A percentile compares a stretch with the other conserved stretches of the same genome.
phyloP scores from a whole-genome alignment of 2,113 vertebrate species.

The Chloropsis hardwickii region DNA sequence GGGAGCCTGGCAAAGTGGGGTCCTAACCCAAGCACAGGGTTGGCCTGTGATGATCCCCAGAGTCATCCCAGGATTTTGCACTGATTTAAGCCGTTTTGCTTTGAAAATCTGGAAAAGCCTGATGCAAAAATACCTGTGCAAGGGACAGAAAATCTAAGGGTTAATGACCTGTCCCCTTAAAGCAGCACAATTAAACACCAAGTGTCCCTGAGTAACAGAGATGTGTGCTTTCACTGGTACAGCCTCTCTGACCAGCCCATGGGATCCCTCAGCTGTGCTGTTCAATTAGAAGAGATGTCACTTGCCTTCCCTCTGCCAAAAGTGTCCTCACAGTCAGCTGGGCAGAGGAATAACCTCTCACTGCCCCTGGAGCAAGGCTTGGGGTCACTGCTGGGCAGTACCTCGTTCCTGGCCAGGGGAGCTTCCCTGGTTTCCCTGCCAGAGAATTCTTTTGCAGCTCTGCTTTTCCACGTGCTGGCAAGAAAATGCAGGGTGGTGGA shows the following conservation, averaged over 20 bases:
- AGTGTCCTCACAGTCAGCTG: slow-evolving; percentile 10
- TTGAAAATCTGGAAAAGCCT: neutral
- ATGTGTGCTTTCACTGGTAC: neutral
- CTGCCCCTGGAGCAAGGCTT: neutral
- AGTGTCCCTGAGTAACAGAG: neutral
- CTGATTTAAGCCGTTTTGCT: neutral
- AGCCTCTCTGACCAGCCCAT: slow-evolving; percentile 13
- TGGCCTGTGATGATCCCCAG: neutral
- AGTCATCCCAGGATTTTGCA: neutral
- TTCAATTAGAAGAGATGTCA: slow-evolving; percentile 58
- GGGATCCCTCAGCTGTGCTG: slow-evolving; percentile 59
- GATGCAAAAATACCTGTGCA: neutral
- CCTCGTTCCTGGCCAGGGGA: neutral
- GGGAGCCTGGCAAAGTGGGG: neutral
- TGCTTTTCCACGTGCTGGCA: neutral
- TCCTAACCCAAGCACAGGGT: neutral
- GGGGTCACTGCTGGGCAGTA: neutral
- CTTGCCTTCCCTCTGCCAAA: neutral
- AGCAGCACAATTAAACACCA: neutral
- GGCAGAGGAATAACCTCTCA: neutral
- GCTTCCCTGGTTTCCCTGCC: neutral
- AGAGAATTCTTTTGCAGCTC: neutral
- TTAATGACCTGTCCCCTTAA: neutral
- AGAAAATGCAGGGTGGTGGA: neutral
- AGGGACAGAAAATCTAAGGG: neutral